Percentiles rank a stretch among this genome's conserved stretches.
phyloP scores from a whole-genome alignment of 2,113 vertebrate genomes.

The Nipponia nippon region DNA sequence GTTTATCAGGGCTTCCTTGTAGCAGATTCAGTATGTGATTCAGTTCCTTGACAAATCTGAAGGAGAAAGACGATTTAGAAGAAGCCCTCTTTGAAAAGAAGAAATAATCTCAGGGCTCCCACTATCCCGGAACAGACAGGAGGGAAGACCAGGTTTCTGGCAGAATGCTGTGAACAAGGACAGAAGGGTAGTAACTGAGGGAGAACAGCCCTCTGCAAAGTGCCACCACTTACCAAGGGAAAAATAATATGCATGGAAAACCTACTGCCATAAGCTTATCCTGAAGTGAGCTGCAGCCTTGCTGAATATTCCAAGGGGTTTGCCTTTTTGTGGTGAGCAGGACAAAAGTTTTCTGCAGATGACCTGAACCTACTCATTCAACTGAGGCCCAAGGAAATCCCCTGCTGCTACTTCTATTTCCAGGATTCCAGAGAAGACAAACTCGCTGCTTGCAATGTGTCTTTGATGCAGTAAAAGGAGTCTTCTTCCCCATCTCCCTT shows the following conservation, averaged over 20 bases:
- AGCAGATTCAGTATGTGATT: background rate
- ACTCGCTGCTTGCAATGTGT: rapidly evolving
- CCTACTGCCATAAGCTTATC: background rate
- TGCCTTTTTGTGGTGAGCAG: background rate
- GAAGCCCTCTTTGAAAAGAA: background rate
- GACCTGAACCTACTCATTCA: background rate
- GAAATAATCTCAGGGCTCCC: background rate
- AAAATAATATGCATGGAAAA: background rate
- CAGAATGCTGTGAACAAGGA: background rate
- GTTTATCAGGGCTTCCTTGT: background rate
- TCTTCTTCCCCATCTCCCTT: background rate
- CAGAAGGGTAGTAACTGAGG: background rate
- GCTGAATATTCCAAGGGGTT: background rate
- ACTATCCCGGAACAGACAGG: rapidly evolving
- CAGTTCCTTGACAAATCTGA: background rate
- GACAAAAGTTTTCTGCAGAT: background rate
- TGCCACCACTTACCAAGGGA: background rate
- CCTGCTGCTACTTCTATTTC: background rate
- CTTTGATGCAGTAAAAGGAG: background rate
- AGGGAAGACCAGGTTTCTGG: background rate
- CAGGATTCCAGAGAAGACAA: background rate
- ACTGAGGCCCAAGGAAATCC: background rate
- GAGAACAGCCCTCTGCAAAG: background rate
- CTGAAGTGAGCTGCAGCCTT: background rate
- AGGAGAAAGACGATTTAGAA: background rate